phyloP scores from a whole-genome alignment of 1,140 invertebrate genomes.

The Megalonaias nervosa region DNA sequence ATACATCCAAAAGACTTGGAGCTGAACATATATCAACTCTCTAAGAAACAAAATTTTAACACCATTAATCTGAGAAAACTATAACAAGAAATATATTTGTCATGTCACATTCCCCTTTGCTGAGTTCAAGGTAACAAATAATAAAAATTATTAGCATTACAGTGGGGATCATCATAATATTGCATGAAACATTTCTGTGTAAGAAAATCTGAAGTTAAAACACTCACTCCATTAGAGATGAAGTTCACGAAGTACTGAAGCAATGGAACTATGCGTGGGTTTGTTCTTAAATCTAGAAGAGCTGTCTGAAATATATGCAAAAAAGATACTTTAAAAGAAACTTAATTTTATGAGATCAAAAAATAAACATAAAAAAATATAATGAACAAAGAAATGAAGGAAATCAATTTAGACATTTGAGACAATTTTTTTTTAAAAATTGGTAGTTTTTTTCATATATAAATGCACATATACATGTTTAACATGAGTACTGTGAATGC shows the following conservation, averaged over 20 bases:
- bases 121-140: background rate
- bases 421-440: too few species aligned
- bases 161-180: background rate
- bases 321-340: background rate
- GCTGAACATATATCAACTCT: background rate
- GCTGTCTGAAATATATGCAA: constrained; percentile 56
- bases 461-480: too few species aligned
- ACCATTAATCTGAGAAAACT: background rate
- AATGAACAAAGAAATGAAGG: too few species aligned
- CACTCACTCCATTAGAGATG: constrained; percentile 68
- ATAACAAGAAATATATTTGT: background rate
- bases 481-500: too few species aligned
- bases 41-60: constrained; percentile 8
- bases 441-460: too few species aligned
- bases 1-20: background rate
- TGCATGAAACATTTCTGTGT: background rate
- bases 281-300: constrained; percentile 61
- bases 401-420: too few species aligned
- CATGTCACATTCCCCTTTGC: background rate
- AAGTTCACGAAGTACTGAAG: constrained; percentile 70
- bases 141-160: background rate
- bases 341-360: too few species aligned
- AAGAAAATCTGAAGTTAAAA: constrained; percentile 1
- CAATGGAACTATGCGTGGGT: constrained; percentile 62
- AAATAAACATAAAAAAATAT: too few species aligned